A percentile compares a stretch with the other conserved stretches of the same genome.
Conservation (phyloP, 2,888 invertebrate genomes). For the Tinea pellionella region DNA sequence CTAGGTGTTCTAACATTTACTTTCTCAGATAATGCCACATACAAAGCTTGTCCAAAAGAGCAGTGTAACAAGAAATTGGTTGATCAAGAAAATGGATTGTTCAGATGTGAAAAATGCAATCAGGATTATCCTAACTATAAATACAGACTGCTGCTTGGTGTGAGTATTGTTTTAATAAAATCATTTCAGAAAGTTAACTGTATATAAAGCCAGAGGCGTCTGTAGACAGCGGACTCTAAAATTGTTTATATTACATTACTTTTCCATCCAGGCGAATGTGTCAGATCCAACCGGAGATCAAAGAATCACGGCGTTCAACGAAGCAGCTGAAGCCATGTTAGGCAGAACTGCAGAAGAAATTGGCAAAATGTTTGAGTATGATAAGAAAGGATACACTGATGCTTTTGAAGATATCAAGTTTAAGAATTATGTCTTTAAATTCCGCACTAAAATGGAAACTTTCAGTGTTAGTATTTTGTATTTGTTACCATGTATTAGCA, state of each 20-base stretch:
- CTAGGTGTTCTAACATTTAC: slow-evolving; percentile 84
- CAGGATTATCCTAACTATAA: slow-evolving; percentile 86
- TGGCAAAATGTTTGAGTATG: slow-evolving; percentile 78
- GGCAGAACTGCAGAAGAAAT: slow-evolving; percentile 79
- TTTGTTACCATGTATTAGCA: neutral
- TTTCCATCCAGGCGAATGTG: slow-evolving; percentile 75
- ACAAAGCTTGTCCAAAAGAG: slow-evolving; percentile 90
- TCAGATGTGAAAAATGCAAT: slow-evolving; percentile 95
- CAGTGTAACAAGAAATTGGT: slow-evolving; percentile 96
- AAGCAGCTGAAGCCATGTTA: slow-evolving; percentile 82
- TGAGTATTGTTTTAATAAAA: slow-evolving; percentile 53
- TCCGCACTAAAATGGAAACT: slow-evolving; percentile 89
- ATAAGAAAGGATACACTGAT: slow-evolving; percentile 74
- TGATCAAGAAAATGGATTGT: slow-evolving; percentile 88
- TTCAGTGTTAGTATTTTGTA: slow-evolving; percentile 79
- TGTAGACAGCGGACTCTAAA: too few relatives aligned
- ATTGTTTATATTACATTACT: neutral
- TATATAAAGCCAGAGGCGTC: too few relatives aligned
- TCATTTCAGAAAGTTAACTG: slow-evolving; percentile 6
- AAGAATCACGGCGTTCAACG: slow-evolving; percentile 93
- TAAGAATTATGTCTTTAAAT: slow-evolving; percentile 82
- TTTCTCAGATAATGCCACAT: slow-evolving; percentile 85
- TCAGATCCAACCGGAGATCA: slow-evolving; percentile 89
- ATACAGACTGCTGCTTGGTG: slow-evolving; percentile 83
- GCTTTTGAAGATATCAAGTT: slow-evolving; percentile 83